Percentiles rank a stretch among this genome's conserved stretches.
Evolutionary conservation across 2,113 vertebrate genomes (phyloP).

Genomic region (Hyla sarda): DNA sequence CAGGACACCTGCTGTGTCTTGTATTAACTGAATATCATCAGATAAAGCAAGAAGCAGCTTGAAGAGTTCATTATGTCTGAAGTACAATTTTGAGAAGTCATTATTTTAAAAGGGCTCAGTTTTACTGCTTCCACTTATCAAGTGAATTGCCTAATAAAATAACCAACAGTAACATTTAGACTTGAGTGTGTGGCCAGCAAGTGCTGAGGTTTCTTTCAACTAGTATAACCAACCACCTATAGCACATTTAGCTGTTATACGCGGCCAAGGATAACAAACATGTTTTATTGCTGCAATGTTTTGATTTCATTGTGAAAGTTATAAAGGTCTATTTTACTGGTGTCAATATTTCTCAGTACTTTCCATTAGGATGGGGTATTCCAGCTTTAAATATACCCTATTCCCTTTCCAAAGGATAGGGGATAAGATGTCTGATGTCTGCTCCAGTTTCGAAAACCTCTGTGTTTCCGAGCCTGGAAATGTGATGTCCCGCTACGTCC

Average conservation of each 20-base stretch:
- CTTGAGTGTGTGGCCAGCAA: neutral
- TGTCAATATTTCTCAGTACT: neutral
- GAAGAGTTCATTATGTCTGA: neutral
- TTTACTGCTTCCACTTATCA: slow-evolving; percentile 10
- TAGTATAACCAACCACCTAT: neutral
- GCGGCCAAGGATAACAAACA: neutral
- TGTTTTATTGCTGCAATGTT: neutral
- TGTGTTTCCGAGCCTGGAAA: no score
- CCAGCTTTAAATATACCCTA: no score
- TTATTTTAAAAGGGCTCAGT: slow-evolving; percentile 10
- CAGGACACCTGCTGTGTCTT: slow-evolving; percentile 1
- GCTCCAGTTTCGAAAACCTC: no score
- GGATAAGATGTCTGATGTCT: no score
- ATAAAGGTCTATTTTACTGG: neutral
- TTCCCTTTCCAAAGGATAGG: no score
- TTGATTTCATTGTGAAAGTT: neutral
- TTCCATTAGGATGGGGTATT: neutral
- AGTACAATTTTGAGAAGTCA: slow-evolving; percentile 14
- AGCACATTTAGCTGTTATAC: neutral
- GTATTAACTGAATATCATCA: neutral
- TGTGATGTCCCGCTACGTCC: no score
- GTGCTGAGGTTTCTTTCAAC: neutral
- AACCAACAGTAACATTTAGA: slow-evolving; percentile 13
- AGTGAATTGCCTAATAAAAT: neutral
- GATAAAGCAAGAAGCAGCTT: neutral